Conservation (phyloP, 1,140 invertebrate species). For the Ceratina australensis region DNA sequence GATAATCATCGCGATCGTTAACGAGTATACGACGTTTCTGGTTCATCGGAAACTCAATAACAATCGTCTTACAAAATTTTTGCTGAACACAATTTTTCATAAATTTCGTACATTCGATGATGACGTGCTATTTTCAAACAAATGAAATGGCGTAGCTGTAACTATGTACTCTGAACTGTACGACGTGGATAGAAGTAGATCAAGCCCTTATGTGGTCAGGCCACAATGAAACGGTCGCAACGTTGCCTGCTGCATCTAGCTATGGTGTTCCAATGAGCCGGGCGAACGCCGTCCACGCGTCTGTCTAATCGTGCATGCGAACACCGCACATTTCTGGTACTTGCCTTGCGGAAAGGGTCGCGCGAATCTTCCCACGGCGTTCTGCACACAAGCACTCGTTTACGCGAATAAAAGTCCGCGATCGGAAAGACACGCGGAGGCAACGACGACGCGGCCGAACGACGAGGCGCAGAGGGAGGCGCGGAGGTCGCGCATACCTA, state of each 20-base stretch:
- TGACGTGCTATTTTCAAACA: not conserved
- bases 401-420: conserved; percentile 33
- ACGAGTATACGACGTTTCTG: conserved; percentile 34
- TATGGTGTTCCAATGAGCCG: conserved; percentile 7
- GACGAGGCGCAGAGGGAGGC: conserved; percentile 48
- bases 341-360: conserved; percentile 67
- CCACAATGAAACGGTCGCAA: not conserved
- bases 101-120: not conserved
- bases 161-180: not conserved
- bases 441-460: conserved; percentile 40
- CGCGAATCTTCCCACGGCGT: conserved; percentile 62
- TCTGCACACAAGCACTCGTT: not conserved
- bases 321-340: conserved; percentile 53
- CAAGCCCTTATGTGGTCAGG: not conserved
- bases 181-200: not conserved
- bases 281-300: conserved; percentile 16
- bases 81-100: not conserved
- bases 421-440: conserved; percentile 48
- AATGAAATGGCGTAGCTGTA: not conserved
- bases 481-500: conserved; percentile 69
- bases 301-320: conserved; percentile 41
- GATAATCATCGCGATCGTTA: conserved; percentile 4
- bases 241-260: not conserved
- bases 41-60: conserved; percentile 33
- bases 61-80: not conserved